phyloP scores from a whole-genome alignment of 2,797 vertebrate species.

The Myotis pilosus region DNA sequence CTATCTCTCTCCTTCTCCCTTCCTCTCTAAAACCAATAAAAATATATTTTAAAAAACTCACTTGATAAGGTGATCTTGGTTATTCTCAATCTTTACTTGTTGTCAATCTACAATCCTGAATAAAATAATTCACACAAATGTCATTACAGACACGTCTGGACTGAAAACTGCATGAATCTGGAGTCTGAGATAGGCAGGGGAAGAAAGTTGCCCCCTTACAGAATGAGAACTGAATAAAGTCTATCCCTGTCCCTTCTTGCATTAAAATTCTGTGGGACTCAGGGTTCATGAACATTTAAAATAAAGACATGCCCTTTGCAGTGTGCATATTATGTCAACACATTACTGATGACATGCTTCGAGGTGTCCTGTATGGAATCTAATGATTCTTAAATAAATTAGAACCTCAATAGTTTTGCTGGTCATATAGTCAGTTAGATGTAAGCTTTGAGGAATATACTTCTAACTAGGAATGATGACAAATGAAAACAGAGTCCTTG shows the following conservation, averaged over 20 bases:
- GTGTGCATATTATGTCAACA: neutral
- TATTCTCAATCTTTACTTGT: constrained; percentile 18
- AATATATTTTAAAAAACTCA: neutral
- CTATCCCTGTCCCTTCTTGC: neutral
- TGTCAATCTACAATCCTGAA: neutral
- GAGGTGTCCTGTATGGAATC: neutral
- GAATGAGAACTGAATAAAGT: neutral
- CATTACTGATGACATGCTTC: neutral
- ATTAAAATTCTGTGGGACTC: neutral
- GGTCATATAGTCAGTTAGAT: constrained; percentile 24
- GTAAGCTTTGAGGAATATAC: constrained; percentile 31
- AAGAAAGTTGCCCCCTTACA: neutral
- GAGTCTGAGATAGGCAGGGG: neutral
- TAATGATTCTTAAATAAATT: constrained; percentile 40
- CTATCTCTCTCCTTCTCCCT: too few relatives aligned
- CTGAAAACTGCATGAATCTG: constrained; percentile 11
- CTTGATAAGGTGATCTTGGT: neutral
- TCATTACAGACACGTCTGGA: neutral
- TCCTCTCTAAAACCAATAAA: too few relatives aligned
- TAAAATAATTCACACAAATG: constrained; percentile 22
- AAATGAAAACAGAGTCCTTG: constrained; percentile 34
- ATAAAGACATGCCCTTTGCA: neutral
- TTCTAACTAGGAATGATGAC: constrained; percentile 54
- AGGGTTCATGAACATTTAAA: neutral
- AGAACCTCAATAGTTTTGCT: constrained; percentile 28